Evolutionary conservation across 1,140 invertebrate genomes (phyloP).

Genomic region (Myzus persicae): DNA sequence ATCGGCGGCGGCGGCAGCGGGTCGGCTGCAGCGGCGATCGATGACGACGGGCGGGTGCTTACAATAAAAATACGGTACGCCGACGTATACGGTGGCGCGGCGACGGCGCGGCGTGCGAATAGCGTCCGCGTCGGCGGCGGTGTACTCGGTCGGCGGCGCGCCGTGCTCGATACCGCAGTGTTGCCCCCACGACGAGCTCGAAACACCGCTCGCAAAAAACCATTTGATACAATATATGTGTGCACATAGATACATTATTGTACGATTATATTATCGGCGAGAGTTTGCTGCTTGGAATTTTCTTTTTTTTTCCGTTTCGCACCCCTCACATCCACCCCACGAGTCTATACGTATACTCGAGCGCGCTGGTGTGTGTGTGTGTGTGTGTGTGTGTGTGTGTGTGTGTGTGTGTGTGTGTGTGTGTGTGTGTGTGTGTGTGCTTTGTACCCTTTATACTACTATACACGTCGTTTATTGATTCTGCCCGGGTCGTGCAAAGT

Average conservation of each 20-base stretch:
- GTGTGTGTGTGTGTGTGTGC: background rate
- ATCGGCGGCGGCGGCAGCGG: background rate
- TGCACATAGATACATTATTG: background rate
- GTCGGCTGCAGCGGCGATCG: conserved; percentile 30
- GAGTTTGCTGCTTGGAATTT: background rate
- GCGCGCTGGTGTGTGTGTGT: background rate
- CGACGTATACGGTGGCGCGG: background rate
- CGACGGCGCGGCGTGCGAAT: background rate
- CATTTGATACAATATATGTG: background rate
- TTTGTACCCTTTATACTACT: background rate
- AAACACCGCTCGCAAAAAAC: background rate
- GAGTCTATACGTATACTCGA: no score
- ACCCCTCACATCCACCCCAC: background rate
- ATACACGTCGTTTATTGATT: background rate
- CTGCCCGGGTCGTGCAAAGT: background rate
- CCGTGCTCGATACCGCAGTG: conserved; percentile 36
- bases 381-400: background rate
- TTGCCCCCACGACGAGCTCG: background rate
- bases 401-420: background rate
- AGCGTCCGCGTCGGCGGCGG: background rate
- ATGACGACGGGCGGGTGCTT: background rate
- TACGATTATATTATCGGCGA: background rate
- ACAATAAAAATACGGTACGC: background rate
- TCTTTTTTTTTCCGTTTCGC: background rate
- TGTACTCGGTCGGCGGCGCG: background rate